Evolutionary conservation across 2,888 invertebrate genomes (phyloP).

Genomic region (Amblyjoppa proteus): DNA sequence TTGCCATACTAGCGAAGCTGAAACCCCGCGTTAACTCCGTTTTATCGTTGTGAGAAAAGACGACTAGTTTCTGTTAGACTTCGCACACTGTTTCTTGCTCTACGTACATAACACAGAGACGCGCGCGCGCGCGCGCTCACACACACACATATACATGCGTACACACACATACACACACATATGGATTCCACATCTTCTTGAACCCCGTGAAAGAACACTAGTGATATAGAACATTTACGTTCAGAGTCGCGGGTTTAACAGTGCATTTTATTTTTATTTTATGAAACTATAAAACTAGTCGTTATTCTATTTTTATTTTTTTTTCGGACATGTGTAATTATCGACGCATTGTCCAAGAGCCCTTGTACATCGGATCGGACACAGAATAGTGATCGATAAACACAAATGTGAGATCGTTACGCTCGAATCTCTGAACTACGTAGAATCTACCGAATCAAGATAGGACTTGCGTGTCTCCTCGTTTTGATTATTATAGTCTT

Average conservation of each 20-base stretch:
- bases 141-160: neutral
- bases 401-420: slow-evolving; percentile 17
- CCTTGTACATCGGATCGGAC: slow-evolving; percentile 28
- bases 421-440: slow-evolving; percentile 31
- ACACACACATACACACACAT: neutral
- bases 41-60: slow-evolving; percentile 37
- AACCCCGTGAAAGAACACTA: slow-evolving; percentile 34
- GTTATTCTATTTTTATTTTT: slow-evolving; percentile 52
- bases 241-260: slow-evolving; percentile 42
- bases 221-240: slow-evolving; percentile 42
- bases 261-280: slow-evolving; percentile 28
- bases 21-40: slow-evolving; percentile 40
- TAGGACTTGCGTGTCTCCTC: slow-evolving; percentile 54
- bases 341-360: slow-evolving; percentile 27
- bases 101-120: neutral
- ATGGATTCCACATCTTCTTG: slow-evolving; percentile 39
- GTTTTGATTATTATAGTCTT: slow-evolving; percentile 12
- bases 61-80: slow-evolving; percentile 32
- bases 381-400: slow-evolving; percentile 6
- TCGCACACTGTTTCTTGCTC: slow-evolving; percentile 43
- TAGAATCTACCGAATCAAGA: slow-evolving; percentile 26
- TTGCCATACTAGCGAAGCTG: slow-evolving; percentile 35
- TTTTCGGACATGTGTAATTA: neutral
- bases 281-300: slow-evolving; percentile 57
- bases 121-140: neutral